Conservation (phyloP, 1,140 invertebrate genomes). For the Dendroctonus ponderosae region DNA sequence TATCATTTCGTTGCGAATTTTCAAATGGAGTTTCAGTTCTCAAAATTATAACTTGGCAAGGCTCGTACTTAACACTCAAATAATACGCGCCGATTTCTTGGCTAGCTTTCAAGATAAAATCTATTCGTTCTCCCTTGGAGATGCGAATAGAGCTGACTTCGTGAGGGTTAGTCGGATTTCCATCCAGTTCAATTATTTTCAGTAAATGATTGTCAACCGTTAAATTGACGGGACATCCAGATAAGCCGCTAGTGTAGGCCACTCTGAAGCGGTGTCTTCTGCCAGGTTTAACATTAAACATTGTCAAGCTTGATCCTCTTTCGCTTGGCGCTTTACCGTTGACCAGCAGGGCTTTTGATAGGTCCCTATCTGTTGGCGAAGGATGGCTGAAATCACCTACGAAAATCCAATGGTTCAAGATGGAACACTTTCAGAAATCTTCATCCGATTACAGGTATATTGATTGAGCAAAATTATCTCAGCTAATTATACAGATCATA, state of each 20-base stretch:
- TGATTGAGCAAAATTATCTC: no score
- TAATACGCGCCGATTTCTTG: constrained; percentile 44
- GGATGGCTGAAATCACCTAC: constrained; percentile 30
- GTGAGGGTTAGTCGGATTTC: constrained; percentile 65
- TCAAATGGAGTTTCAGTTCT: no score
- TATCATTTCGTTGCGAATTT: no score
- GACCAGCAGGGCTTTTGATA: constrained; percentile 59
- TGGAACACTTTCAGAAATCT: no score
- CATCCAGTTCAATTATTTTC: constrained; percentile 72
- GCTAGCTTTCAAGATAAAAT: constrained; percentile 69
- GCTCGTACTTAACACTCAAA: constrained; percentile 18
- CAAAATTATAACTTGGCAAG: not conserved
- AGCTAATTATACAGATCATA: no score
- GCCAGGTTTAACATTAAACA: constrained; percentile 42
- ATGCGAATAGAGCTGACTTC: constrained; percentile 61
- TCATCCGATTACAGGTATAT: no score
- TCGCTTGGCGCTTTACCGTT: constrained; percentile 56
- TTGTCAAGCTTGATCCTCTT: constrained; percentile 20
- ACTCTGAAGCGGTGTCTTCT: constrained; percentile 70
- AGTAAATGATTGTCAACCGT: constrained; percentile 69
- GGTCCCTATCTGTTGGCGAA: constrained; percentile 43
- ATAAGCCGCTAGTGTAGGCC: constrained; percentile 66
- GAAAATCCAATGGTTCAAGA: not conserved
- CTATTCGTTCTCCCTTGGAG: constrained; percentile 69
- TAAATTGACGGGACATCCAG: constrained; percentile 69